A percentile compares a stretch with the other conserved stretches of the same genome.
phyloP scores from a whole-genome alignment of 2,113 vertebrate species.

The Nesoenas mayeri region DNA sequence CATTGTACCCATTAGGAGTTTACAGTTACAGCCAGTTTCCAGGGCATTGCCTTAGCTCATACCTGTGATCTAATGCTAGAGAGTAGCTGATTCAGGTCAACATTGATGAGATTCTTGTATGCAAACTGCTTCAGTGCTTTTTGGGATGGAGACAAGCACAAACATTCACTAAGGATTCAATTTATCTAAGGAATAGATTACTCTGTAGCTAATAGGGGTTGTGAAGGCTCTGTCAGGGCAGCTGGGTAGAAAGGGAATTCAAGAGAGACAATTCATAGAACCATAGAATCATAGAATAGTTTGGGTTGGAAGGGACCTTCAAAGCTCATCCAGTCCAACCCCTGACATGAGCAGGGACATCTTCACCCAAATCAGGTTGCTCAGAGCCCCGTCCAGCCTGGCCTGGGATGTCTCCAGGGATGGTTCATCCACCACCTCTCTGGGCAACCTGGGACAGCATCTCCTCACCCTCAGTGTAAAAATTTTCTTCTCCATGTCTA shows the following conservation, averaged over 20 bases:
- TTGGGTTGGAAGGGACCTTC: too few species aligned
- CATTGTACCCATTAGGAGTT: background rate
- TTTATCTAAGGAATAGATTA: background rate
- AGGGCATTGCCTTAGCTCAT: background rate
- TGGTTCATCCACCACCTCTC: too few species aligned
- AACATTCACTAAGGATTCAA: background rate
- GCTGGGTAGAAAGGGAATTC: background rate
- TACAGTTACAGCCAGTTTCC: background rate
- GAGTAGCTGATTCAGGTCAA: background rate
- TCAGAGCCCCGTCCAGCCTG: too few species aligned
- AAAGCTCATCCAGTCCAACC: too few species aligned
- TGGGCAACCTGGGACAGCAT: too few species aligned
- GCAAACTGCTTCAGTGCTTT: background rate
- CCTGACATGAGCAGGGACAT: too few species aligned
- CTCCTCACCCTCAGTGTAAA: too few species aligned
- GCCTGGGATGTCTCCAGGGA: too few species aligned
- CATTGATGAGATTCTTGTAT: background rate
- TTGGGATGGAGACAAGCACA: background rate
- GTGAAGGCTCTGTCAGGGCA: background rate
- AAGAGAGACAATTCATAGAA: background rate
- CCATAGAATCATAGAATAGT: too few species aligned
- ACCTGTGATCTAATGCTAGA: background rate
- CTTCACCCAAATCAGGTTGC: too few species aligned
- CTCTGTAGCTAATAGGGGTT: background rate
- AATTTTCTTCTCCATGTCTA: too few species aligned